Base-by-base conservation (phyloP, 1,140 invertebrate genomes). In the Zaprionus taronus region DNA sequence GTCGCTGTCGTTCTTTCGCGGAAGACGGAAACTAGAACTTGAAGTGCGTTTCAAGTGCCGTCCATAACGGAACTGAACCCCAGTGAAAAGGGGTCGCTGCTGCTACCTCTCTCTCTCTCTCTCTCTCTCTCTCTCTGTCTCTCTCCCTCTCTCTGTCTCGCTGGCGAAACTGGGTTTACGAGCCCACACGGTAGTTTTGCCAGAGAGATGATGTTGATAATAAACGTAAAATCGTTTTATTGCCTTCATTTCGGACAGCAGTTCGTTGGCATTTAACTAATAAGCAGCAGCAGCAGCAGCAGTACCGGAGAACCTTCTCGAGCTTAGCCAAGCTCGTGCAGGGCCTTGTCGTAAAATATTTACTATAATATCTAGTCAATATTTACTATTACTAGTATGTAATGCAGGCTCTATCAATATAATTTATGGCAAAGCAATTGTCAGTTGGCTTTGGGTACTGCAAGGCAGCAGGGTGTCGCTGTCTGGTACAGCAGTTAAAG, bases 181-280 rank as follows among this genome's bases (percentile, higher is more conserved):
- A 78, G 60, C 58, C 57, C 60, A 55, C 73, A 65, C 41, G 60
- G 26, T 60, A 38, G 62, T 72, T 57, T 31, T 36, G 67, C 44
- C 61, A 36, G 31, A 5, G 9, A 34, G 71, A 66, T 78, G 71
- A 74, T 78, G 75, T 58, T 51, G 76, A 78, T 75, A 64, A 78
- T 78, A 78, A 78, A 69, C 66, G 69, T 79, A 79, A 79, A 79
- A 79, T 75, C 47, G 65, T 79, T 79, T 79, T 79, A 79, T 75
- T 62, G 9, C 72, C 72, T 53, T 65, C 64, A 79, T 74, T 62
- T 65, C 65, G 22, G 9, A 20, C 60, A 4, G n/a, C 47, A 56
- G 51, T 69, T 57, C 44, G 58, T 74, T 65, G 71, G 47, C 76
- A 79, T 79, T 79, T 79, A 79, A 75, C 76, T 79, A 79, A 79